Evolutionary conservation across 2,888 invertebrate genomes (phyloP).

Genomic region (Hartigia nigra): DNA sequence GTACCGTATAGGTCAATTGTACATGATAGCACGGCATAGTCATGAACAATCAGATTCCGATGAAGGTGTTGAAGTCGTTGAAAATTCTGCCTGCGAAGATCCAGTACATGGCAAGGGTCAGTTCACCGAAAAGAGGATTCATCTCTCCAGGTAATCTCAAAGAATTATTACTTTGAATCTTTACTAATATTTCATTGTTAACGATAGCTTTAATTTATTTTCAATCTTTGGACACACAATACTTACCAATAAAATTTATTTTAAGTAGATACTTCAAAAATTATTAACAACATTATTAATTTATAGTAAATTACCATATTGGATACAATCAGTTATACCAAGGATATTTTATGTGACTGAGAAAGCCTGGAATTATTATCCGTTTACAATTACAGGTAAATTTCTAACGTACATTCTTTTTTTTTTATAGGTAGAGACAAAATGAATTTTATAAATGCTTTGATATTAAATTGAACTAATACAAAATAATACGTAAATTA

Average conservation of each 20-base stretch:
- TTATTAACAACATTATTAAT: slow-evolving; percentile 3
- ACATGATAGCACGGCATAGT: slow-evolving; percentile 95
- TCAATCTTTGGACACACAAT: neutral
- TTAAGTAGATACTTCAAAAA: neutral
- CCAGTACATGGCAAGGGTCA: slow-evolving; percentile 85
- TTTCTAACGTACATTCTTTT: neutral
- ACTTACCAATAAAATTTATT: slow-evolving; percentile 4
- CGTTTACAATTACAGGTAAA: slow-evolving; percentile 86
- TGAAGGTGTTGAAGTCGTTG: slow-evolving; percentile 92
- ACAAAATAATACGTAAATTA: neutral
- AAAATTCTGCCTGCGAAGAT: slow-evolving; percentile 84
- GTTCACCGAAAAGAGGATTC: slow-evolving; percentile 90
- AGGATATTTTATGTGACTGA: slow-evolving; percentile 93
- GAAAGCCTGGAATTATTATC: slow-evolving; percentile 96
- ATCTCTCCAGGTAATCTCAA: slow-evolving; percentile 80
- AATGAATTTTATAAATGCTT: neutral
- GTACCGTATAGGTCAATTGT: slow-evolving; percentile 92
- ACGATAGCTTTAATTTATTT: neutral
- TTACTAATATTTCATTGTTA: neutral
- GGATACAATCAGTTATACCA: slow-evolving; percentile 89
- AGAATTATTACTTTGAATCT: slow-evolving; percentile 8
- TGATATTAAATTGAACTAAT: neutral
- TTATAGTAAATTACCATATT: slow-evolving; percentile 87
- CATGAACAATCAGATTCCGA: slow-evolving; percentile 90
- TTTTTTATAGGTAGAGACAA: neutral